A percentile compares a stretch with the other conserved stretches of the same genome.
These are phyloP conservation scores for Mastigias papua DNA, from an alignment of 30 jellyfish, hydroid and myxozoan species.

Conservation along the genomic window DNA sequence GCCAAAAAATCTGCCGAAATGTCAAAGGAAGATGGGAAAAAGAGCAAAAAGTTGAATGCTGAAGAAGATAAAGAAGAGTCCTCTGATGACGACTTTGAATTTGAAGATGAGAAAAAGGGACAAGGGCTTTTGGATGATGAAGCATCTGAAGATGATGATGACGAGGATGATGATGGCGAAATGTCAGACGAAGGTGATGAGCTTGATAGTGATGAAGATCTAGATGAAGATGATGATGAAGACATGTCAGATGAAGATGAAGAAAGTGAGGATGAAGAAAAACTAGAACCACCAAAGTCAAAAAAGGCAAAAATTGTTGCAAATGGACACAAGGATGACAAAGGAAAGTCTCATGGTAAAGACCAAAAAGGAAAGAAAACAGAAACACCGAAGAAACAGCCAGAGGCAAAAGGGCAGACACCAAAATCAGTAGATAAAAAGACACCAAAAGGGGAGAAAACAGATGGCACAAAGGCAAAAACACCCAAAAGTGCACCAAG, in stretches of 20 bases:
- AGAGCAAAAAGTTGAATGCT: no score
- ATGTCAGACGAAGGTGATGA: constrained; percentile 78
- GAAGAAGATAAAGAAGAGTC: no score
- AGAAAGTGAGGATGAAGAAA: constrained; percentile 56
- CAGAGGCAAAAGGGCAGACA: constrained; percentile 9
- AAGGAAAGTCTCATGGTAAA: constrained; percentile 27
- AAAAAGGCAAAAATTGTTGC: constrained; percentile 46
- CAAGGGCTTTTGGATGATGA: constrained; percentile 24
- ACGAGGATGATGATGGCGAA: constrained; percentile 72
- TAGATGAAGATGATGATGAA: constrained; percentile 61
- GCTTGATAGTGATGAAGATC: constrained; percentile 59
- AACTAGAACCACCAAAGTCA: constrained; percentile 66
- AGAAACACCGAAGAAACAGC: constrained; percentile 38
- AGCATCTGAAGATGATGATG: constrained; percentile 63
- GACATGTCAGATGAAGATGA: constrained; percentile 46
- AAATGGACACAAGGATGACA: constrained; percentile 49
- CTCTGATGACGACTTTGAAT: constrained; percentile 7
- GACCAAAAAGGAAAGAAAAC: constrained; percentile 17
- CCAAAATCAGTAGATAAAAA: neutral
- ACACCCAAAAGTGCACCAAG: constrained; percentile 47
- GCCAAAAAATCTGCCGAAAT: constrained; percentile 11
- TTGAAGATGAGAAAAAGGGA: constrained; percentile 4
- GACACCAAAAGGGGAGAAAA: constrained; percentile 64
- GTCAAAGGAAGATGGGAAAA: constrained; percentile 31
- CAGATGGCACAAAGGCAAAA: constrained; percentile 45